A percentile compares a stretch with the other conserved stretches of the same genome.
Conservation (phyloP, 2,797 vertebrate species). For the Gephyroberyx darwinii region DNA sequence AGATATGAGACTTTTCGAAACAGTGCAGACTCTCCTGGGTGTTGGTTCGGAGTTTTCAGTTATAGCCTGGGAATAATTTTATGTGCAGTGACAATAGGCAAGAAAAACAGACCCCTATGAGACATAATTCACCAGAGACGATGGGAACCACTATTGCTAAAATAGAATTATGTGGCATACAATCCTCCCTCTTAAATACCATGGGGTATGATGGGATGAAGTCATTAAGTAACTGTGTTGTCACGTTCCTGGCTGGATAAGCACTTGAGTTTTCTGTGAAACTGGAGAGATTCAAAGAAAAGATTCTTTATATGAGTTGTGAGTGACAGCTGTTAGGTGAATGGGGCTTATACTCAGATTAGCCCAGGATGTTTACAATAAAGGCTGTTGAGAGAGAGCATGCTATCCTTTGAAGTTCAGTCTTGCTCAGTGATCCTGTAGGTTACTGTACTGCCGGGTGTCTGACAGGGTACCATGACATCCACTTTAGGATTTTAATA, state of each 20-base stretch:
- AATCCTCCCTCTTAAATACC: conserved; percentile 37
- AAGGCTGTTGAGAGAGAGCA: conserved; percentile 20
- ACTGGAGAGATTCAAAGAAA: conserved; percentile 35
- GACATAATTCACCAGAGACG: conserved; percentile 10
- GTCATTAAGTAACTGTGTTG: conserved; percentile 29
- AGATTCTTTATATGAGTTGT: conserved; percentile 18
- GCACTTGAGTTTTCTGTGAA: background rate
- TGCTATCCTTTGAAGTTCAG: conserved; percentile 39
- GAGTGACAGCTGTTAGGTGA: conserved; percentile 36
- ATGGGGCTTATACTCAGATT: conserved; percentile 28
- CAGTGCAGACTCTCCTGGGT: background rate
- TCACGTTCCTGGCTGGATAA: conserved; percentile 25
- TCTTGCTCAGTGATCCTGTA: background rate
- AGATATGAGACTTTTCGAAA: no score
- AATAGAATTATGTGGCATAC: conserved; percentile 32
- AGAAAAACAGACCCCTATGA: no score
- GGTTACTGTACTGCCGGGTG: background rate
- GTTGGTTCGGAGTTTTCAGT: no score
- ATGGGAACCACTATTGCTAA: conserved; percentile 21
- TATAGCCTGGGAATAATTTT: no score
- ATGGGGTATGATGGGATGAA: conserved; percentile 34
- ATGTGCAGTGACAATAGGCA: no score
- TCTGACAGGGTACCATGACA: background rate
- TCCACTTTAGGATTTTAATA: background rate
- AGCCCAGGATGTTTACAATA: conserved; percentile 14